Percentiles rank a stretch among this genome's conserved stretches.
Conservation (phyloP, 2,797 vertebrate genomes). For the Adrianichthys oophorus region DNA sequence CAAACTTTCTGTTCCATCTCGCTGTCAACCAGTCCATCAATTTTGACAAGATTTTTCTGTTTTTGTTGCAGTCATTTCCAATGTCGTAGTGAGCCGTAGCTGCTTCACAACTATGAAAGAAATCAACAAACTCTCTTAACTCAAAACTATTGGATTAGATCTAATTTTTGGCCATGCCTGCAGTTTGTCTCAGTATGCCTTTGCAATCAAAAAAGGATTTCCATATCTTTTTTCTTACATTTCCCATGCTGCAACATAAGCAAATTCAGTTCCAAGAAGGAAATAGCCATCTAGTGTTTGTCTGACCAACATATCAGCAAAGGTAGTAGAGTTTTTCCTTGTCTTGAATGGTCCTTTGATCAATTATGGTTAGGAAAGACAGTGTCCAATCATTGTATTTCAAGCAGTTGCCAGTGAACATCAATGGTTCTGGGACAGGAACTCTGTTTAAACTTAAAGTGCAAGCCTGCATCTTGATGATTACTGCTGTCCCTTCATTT, state of each 20-base stretch:
- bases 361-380: constrained; percentile 35
- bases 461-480: constrained; percentile 21
- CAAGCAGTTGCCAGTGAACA: constrained; percentile 35
- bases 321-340: not conserved
- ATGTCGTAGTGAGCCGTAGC: too few relatives aligned
- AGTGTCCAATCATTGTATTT: constrained; percentile 34
- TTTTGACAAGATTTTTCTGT: too few relatives aligned
- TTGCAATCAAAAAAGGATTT: too few relatives aligned
- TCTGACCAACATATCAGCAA: not conserved
- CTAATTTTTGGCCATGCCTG: too few relatives aligned
- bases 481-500: constrained; percentile 23
- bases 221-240: constrained; percentile 27
- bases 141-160: too few relatives aligned
- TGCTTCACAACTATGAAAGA: too few relatives aligned
- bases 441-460: constrained; percentile 24
- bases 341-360: constrained; percentile 4
- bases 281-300: constrained; percentile 31
- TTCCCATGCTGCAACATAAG: constrained; percentile 35
- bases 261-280: constrained; percentile 37
- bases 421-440: constrained; percentile 30
- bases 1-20: too few relatives aligned
- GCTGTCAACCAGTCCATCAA: too few relatives aligned
- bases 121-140: too few relatives aligned
- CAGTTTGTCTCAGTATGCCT: too few relatives aligned
- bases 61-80: too few relatives aligned